These are phyloP conservation scores for Sebastes matsubarae DNA, from an alignment of 2,797 vertebrate genomes.

Conservation along the genomic window DNA sequence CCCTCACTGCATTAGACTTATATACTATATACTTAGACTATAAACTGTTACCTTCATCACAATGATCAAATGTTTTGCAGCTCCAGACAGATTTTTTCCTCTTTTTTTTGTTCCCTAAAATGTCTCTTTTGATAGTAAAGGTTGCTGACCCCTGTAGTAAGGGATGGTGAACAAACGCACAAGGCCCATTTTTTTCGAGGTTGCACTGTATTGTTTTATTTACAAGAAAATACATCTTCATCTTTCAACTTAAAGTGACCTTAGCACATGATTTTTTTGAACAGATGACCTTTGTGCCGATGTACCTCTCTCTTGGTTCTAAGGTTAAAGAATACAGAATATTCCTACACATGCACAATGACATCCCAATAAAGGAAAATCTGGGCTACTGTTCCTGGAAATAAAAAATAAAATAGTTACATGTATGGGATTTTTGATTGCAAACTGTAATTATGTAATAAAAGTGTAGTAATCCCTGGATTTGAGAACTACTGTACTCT, in stretches of 20 bases:
- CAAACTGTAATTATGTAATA: background rate
- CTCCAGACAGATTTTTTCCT: no score
- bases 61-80: no score
- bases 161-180: background rate
- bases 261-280: conserved; percentile 35
- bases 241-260: conserved; percentile 63
- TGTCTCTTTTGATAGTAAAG: no score
- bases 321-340: conserved; percentile 38
- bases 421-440: background rate
- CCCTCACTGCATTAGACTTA: no score
- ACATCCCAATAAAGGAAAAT: conserved; percentile 6
- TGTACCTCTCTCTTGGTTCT: conserved; percentile 18
- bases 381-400: conserved; percentile 7
- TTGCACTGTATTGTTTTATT: conserved; percentile 68
- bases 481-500: background rate
- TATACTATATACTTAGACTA: no score
- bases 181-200: background rate
- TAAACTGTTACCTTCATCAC: no score
- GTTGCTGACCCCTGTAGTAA: no score
- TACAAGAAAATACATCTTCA: conserved; percentile 77
- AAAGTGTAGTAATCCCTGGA: conserved; percentile 17
- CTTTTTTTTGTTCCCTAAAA: no score
- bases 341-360: conserved; percentile 44
- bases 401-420: conserved; percentile 27
- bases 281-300: conserved; percentile 28